phyloP scores from a whole-genome alignment of 2,797 vertebrate species.

The Crypturellus tataupa region DNA sequence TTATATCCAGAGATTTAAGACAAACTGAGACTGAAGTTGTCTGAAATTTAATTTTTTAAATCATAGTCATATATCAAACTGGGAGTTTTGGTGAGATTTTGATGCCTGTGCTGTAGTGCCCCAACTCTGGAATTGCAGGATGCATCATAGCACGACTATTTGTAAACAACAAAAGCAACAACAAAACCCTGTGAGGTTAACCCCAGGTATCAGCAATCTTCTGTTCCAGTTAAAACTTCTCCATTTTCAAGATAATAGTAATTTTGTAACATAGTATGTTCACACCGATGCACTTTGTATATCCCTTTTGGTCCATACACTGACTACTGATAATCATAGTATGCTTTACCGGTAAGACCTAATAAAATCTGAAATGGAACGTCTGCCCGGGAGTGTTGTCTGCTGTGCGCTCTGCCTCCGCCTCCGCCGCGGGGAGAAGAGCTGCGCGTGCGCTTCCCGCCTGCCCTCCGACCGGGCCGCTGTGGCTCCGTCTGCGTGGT shows the following conservation, averaged over 20 bases:
- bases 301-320: not conserved
- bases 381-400: not conserved
- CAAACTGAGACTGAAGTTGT: not conserved
- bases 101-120: conserved; percentile 36
- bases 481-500: not conserved
- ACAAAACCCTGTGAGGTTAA: not conserved
- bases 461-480: not conserved
- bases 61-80: conserved; percentile 6
- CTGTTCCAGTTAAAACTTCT: not conserved
- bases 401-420: conserved; percentile 5
- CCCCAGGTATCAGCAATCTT: not conserved
- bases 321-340: not conserved
- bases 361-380: conserved; percentile 43
- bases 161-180: conserved; percentile 5
- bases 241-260: conserved; percentile 28
- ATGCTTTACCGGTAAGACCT: conserved; percentile 28
- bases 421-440: not conserved
- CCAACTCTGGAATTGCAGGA: conserved; percentile 37
- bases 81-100: conserved; percentile 31
- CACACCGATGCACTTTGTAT: not conserved
- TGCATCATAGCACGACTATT: not conserved
- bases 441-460: not conserved
- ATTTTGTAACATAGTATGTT: not conserved
- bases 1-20: conserved; percentile 30
- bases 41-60: not conserved